Conservation (phyloP, 2,113 vertebrate genomes). For the Orthonyx spaldingii region DNA sequence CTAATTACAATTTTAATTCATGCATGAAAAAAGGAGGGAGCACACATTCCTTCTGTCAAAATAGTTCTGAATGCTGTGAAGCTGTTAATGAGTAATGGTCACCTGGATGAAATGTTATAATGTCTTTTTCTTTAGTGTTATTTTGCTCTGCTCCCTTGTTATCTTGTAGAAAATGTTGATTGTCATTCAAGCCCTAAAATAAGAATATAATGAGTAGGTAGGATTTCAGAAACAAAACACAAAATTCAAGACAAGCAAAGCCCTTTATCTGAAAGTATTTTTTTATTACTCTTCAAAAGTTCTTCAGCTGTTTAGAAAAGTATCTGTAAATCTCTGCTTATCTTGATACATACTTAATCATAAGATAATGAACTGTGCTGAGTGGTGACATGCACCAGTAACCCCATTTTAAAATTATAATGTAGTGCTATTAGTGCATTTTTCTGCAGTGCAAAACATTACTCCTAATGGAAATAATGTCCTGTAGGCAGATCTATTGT, state of each 20-base stretch:
- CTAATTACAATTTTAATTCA: conserved; percentile 29
- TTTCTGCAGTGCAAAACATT: conserved; percentile 41
- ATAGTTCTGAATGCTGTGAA: conserved; percentile 20
- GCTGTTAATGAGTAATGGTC: conserved; percentile 15
- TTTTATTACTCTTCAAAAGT: not conserved
- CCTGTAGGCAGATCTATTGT: conserved; percentile 27
- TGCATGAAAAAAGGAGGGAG: not conserved
- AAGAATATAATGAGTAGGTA: not conserved
- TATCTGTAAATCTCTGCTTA: not conserved
- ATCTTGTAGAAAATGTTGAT: not conserved
- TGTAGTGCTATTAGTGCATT: conserved; percentile 27
- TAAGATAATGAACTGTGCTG: conserved; percentile 1
- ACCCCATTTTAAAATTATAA: conserved; percentile 32
- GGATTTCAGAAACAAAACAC: not conserved
- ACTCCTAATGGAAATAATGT: conserved; percentile 6
- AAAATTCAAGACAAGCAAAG: not conserved
- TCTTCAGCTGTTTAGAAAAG: not conserved
- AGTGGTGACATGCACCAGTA: conserved; percentile 4
- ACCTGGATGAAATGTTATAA: not conserved
- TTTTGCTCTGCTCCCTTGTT: not conserved
- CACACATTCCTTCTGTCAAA: conserved; percentile 11
- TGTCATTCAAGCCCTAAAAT: conserved; percentile 10
- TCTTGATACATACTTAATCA: conserved; percentile 18
- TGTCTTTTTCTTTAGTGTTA: not conserved
- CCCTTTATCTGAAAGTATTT: not conserved